Conservation (phyloP, 2,888 invertebrate genomes). For the Xiphydria camelus region DNA sequence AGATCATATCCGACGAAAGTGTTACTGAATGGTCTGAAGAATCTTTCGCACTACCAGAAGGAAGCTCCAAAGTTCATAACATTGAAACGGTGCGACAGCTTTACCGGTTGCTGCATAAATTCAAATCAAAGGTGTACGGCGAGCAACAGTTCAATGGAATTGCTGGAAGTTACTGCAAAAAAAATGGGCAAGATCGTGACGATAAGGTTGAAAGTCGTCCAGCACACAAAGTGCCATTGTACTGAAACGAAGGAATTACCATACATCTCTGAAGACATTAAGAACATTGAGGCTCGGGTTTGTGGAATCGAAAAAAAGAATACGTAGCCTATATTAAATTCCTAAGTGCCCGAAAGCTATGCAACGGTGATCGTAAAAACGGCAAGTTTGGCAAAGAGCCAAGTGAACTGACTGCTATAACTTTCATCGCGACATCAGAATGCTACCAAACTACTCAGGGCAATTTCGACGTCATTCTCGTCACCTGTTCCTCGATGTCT, state of each 20-base stretch:
- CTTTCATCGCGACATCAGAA: neutral
- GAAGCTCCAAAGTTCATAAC: conserved; percentile 36
- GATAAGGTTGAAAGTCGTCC: conserved; percentile 30
- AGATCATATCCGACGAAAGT: conserved; percentile 40
- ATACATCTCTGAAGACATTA: conserved; percentile 1
- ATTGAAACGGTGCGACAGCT: conserved; percentile 43
- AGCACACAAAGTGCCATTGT: conserved; percentile 44
- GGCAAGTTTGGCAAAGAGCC: neutral
- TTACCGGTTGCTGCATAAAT: conserved; percentile 46
- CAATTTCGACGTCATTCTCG: neutral
- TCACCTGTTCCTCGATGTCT: conserved; percentile 1
- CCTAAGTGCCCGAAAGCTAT: neutral
- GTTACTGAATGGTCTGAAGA: conserved; percentile 23
- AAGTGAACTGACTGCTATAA: neutral
- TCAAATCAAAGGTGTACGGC: conserved; percentile 35
- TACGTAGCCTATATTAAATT: neutral
- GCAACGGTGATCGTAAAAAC: too few relatives aligned
- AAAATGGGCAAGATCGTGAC: conserved; percentile 29
- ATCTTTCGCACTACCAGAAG: conserved; percentile 22
- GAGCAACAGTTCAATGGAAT: too few relatives aligned
- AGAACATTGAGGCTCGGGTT: conserved; percentile 12
- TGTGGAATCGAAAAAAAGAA: conserved; percentile 14
- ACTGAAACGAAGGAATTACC: conserved; percentile 22
- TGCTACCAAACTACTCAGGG: neutral
- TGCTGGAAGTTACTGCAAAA: conserved; percentile 28